These are phyloP conservation scores for Rousettus leschenaultii DNA, from an alignment of 2,113 vertebrate genomes.

Conservation along the genomic window DNA sequence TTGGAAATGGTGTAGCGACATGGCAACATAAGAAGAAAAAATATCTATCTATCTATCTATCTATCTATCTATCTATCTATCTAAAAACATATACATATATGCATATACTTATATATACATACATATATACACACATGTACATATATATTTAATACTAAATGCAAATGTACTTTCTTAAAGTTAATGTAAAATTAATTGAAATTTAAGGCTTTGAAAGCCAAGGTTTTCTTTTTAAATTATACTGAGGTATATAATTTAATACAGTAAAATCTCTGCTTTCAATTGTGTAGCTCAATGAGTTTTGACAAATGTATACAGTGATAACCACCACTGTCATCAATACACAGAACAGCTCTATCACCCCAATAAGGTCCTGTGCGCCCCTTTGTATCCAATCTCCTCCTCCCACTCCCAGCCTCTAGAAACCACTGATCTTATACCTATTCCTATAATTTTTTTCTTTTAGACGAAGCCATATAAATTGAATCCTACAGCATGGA, in stretches of 20 bases:
- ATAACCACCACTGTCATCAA: neutral
- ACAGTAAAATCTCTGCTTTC: neutral
- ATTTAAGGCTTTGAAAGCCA: neutral
- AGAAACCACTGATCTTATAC: neutral
- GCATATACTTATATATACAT: neutral
- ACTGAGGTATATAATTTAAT: slow-evolving; percentile 4
- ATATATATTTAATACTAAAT: neutral
- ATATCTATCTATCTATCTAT: neutral
- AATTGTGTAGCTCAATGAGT: neutral
- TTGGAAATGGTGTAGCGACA: neutral
- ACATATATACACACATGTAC: neutral
- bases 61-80: too few species aligned
- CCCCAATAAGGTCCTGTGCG: neutral
- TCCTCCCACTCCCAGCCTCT: neutral
- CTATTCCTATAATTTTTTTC: neutral
- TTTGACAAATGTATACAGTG: neutral
- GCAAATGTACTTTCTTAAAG: neutral
- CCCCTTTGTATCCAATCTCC: neutral
- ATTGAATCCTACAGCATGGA: neutral
- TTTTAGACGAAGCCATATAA: neutral
- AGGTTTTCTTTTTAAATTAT: neutral
- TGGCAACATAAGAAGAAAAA: neutral
- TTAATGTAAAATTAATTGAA: slow-evolving; percentile 13
- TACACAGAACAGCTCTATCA: neutral
- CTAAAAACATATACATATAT: neutral